phyloP scores from a whole-genome alignment of 2,888 invertebrate species.

The Caenorhabditis parvicauda region DNA sequence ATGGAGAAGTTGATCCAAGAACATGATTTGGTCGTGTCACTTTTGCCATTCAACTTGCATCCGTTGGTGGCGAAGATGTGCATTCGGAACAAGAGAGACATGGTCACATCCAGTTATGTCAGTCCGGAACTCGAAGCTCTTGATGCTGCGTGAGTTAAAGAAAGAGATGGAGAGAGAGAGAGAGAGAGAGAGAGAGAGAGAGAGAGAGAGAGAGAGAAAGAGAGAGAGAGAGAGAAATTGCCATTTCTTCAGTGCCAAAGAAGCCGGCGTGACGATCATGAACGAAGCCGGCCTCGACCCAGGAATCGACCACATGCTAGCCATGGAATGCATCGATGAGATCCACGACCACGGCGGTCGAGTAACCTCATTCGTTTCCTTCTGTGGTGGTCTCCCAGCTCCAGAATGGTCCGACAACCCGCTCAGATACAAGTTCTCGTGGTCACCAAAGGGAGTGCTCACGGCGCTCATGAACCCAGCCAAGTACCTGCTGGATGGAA shows the following conservation, averaged over 20 bases:
- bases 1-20: slow-evolving; percentile 74
- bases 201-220: too few species aligned
- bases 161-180: too few species aligned
- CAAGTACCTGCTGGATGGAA: slow-evolving; percentile 79
- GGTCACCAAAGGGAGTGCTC: slow-evolving; percentile 91
- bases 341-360: slow-evolving; percentile 80
- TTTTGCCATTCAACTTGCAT: slow-evolving; percentile 87
- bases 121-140: slow-evolving; percentile 77
- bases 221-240: too few species aligned
- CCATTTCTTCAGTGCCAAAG: slow-evolving; percentile 74
- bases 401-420: slow-evolving; percentile 89
- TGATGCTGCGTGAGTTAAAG: slow-evolving; percentile 45
- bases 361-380: slow-evolving; percentile 86
- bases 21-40: slow-evolving; percentile 69
- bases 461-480: slow-evolving; percentile 86
- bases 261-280: slow-evolving; percentile 85
- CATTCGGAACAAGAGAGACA: slow-evolving; percentile 80
- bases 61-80: slow-evolving; percentile 81
- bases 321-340: slow-evolving; percentile 93
- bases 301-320: slow-evolving; percentile 94
- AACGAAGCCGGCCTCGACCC: slow-evolving; percentile 98
- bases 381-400: slow-evolving; percentile 93
- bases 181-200: too few species aligned
- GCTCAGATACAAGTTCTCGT: slow-evolving; percentile 82
- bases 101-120: slow-evolving; percentile 95